Evolutionary conservation across 1,140 invertebrate species (phyloP).

Genomic region (Magallana angulata): DNA sequence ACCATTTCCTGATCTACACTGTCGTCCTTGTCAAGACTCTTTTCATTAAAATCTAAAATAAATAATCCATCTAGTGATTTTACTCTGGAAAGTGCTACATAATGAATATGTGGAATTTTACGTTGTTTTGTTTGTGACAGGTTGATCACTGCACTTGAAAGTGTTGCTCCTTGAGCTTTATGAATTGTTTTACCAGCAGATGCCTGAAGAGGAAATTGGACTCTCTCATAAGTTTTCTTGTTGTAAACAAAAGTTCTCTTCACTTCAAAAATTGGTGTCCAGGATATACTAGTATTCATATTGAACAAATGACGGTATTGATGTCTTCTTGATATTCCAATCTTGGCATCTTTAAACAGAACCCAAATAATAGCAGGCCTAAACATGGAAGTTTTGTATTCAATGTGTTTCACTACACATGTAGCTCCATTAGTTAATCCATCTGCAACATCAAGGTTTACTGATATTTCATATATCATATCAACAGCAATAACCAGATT

Average conservation of each 20-base stretch:
- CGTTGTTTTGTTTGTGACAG: constrained; percentile 34
- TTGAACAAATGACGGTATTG: not conserved
- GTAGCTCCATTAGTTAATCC: constrained; percentile 44
- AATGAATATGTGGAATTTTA: constrained; percentile 54
- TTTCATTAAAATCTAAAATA: constrained; percentile 47
- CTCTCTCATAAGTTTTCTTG: constrained; percentile 47
- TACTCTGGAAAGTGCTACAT: constrained; percentile 52
- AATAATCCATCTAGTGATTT: not conserved
- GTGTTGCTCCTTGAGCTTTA: constrained; percentile 47
- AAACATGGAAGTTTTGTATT: constrained; percentile 41
- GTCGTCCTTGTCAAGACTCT: constrained; percentile 3
- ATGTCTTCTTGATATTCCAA: constrained; percentile 40
- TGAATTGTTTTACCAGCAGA: constrained; percentile 52
- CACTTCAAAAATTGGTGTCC: constrained; percentile 52
- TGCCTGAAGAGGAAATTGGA: constrained; percentile 48
- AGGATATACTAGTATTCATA: constrained; percentile 17
- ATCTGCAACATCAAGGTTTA: constrained; percentile 50
- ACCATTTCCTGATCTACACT: constrained; percentile 45
- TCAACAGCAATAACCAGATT: constrained; percentile 40
- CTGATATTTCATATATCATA: constrained; percentile 48
- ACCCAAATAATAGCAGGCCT: constrained; percentile 54
- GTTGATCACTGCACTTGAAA: constrained; percentile 33
- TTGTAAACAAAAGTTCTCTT: constrained; percentile 12
- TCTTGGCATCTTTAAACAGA: constrained; percentile 43
- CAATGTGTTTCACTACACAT: constrained; percentile 52